Conservation (phyloP, 2,113 vertebrate genomes). For the Ursus arctos region DNA sequence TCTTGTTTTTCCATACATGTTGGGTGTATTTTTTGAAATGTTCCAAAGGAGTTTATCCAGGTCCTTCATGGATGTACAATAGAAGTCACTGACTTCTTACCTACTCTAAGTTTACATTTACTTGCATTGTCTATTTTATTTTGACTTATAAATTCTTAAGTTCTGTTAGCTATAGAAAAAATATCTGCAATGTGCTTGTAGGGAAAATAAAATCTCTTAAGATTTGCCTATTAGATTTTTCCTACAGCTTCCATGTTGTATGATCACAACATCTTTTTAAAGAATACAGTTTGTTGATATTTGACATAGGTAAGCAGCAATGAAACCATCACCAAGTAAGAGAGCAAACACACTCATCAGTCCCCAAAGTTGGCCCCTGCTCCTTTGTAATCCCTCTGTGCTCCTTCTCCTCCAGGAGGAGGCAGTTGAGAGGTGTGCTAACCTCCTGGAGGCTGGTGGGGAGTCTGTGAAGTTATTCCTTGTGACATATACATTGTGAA, state of each 20-base stretch:
- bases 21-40: slow-evolving; percentile 91
- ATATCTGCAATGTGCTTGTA: background rate
- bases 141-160: background rate
- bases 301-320: background rate
- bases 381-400: too few species aligned
- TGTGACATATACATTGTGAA: slow-evolving; percentile 77
- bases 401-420: too few species aligned
- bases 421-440: background rate
- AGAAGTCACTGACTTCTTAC: slow-evolving; percentile 90
- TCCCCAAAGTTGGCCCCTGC: too few species aligned
- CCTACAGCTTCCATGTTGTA: background rate
- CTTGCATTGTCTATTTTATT: background rate
- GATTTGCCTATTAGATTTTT: background rate
- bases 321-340: background rate
- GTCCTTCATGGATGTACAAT: slow-evolving; percentile 92
- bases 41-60: slow-evolving; percentile 92
- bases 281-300: background rate
- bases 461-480: slow-evolving; percentile 56
- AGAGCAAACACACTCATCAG: too few species aligned
- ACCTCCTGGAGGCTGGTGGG: background rate
- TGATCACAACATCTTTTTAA: background rate
- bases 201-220: background rate
- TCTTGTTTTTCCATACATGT: background rate
- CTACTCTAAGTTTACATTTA: slow-evolving; percentile 88
- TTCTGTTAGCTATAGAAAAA: background rate